These are phyloP conservation scores for Chaetodon trifasciatus DNA, from an alignment of 2,797 vertebrate species.

Conservation along the genomic window DNA sequence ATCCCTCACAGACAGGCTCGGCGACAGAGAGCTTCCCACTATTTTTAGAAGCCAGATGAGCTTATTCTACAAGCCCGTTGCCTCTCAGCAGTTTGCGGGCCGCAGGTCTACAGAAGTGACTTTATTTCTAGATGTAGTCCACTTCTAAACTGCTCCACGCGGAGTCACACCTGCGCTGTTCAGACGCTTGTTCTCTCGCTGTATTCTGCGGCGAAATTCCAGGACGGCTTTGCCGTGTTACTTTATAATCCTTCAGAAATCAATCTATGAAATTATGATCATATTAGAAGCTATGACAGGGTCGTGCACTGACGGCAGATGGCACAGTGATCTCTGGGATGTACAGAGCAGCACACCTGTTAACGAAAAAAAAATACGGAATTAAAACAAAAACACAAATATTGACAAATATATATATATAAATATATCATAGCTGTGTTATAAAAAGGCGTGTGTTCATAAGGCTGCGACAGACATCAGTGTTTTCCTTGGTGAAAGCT, in stretches of 20 bases:
- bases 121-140: background rate
- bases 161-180: background rate
- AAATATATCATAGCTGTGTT: background rate
- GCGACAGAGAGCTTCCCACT: slow-evolving; percentile 15
- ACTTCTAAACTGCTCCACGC: too few species aligned
- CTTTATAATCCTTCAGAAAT: background rate
- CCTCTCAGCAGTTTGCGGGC: background rate
- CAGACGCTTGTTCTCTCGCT: background rate
- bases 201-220: background rate
- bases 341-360: slow-evolving; percentile 1
- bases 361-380: background rate
- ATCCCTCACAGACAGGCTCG: background rate
- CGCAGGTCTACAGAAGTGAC: too few species aligned
- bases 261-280: background rate
- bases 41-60: slow-evolving; percentile 2
- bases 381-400: background rate
- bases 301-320: background rate
- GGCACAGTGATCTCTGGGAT: background rate
- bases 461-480: background rate
- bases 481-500: background rate
- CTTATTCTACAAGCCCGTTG: background rate
- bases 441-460: background rate
- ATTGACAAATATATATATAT: too few species aligned
- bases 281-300: background rate
- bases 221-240: background rate